Evolutionary conservation across 2,888 invertebrate species (phyloP), one percentile per base, ranked within the genome.

Genomic region (Piscicola geometra): DNA sequence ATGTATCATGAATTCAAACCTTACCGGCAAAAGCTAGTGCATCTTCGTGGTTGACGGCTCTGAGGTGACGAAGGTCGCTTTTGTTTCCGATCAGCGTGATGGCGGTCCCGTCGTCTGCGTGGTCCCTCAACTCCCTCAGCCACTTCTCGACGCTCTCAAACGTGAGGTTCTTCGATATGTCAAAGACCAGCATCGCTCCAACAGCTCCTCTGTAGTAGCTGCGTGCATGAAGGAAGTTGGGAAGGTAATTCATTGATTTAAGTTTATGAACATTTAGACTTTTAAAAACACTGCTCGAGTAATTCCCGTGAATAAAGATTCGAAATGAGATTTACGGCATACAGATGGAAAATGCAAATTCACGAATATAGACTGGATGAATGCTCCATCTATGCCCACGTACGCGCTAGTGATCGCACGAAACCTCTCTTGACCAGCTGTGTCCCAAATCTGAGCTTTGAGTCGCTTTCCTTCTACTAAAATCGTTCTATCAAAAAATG

Each of bases 61-160:
- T 90, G 84, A 99, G 89, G 88, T 99, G 98, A 78, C 84, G 79
- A 77, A 85, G 80, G 80, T 85, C 85, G 78, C 83, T 83, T 79
- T 85, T 85, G 80, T 85, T 85, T 78, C 99, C 99, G 60, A 89
- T 89, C 83, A 99, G 89, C 98, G 99, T 99, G 85, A 99, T 98
- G 82, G 98, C 95, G 86, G 99, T 99, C 87, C 99, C 98, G 88
- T 96, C 95, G 88, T 99, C 98, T 78, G 98, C 98, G 87, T 99
- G 98, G 87, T 98, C 98, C 80, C 96, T 90, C 81, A 99, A 88
- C 86, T 99, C 98, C 82, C 94, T 91, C 86, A 99, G 88, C 98
- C 99, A 99, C 86, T 98, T 90, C 25, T 99, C 99, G 72, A 99
- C 98, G 88, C 99, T 99, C 89, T 99, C 99, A 86, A 98, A 99